phyloP scores from a whole-genome alignment of 2,797 vertebrate species.

The Malurus splendens region DNA sequence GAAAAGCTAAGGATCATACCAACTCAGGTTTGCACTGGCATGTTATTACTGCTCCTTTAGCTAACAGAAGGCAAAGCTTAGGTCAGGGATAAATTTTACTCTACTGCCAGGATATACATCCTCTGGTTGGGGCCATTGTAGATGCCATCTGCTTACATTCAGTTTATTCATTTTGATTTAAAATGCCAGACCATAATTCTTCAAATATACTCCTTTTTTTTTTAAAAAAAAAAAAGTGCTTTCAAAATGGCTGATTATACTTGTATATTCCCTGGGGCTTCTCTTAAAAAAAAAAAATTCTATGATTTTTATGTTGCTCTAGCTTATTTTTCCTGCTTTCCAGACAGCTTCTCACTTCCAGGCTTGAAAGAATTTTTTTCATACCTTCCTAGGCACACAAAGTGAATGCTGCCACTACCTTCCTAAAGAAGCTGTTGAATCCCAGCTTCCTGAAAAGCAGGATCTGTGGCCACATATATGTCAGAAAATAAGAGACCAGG shows the following conservation, averaged over 20 bases:
- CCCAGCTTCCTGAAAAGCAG: conserved; percentile 16
- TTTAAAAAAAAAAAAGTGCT: neutral
- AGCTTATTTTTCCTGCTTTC: neutral
- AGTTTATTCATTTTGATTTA: neutral
- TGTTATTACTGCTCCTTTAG: neutral
- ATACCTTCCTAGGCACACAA: neutral
- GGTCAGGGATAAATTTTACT: neutral
- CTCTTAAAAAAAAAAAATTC: neutral
- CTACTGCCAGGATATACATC: neutral
- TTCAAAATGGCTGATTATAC: neutral
- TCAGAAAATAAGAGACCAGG: conserved; percentile 5
- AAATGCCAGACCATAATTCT: neutral
- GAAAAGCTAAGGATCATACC: neutral
- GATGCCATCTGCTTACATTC: neutral
- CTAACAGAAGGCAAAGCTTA: conserved; percentile 1
- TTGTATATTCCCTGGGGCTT: neutral
- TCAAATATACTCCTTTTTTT: neutral
- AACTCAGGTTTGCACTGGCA: neutral
- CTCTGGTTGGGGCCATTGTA: neutral
- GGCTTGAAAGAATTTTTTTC: neutral
- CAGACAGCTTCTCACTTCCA: neutral
- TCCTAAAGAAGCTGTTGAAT: neutral
- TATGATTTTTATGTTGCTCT: neutral
- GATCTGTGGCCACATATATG: neutral
- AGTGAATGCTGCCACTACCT: neutral